A percentile compares a stretch with the other conserved stretches of the same genome.
Conservation (phyloP, 1,140 invertebrate species). For the Pseudomyrmex pallidus region DNA sequence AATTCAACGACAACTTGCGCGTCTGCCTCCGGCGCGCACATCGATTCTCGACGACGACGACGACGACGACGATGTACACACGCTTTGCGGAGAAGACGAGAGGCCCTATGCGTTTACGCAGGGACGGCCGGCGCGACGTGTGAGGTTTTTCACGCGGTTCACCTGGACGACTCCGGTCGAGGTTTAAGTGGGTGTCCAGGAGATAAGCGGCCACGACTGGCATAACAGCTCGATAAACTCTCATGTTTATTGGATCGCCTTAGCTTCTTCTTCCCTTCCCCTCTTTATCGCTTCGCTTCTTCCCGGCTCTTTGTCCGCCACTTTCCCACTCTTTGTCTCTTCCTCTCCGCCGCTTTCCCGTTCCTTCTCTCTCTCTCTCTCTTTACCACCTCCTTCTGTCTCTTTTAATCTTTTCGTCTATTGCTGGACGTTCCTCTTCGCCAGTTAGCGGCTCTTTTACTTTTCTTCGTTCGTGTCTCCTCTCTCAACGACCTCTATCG, state of each 20-base stretch:
- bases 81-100: constrained; percentile 13
- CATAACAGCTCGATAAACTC: constrained; percentile 83
- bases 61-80: background rate
- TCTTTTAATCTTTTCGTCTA: constrained; percentile 44
- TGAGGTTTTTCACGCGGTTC: constrained; percentile 81
- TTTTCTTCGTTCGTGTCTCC: constrained; percentile 47
- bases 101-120: constrained; percentile 54
- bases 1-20: constrained; percentile 50
- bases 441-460: constrained; percentile 13
- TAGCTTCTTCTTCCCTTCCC: constrained; percentile 34
- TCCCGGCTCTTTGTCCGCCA: constrained; percentile 22
- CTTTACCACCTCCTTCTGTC: background rate
- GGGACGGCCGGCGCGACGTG: constrained; percentile 74
- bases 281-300: constrained; percentile 9
- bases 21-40: constrained; percentile 40
- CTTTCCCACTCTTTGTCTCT: background rate
- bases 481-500: constrained; percentile 12
- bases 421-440: constrained; percentile 1
- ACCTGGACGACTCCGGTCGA: constrained; percentile 69
- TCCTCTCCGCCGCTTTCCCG: background rate
- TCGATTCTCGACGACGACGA: constrained; percentile 31
- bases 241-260: constrained; percentile 81
- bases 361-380: background rate
- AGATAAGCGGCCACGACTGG: constrained; percentile 80
- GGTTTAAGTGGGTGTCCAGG: constrained; percentile 83